These are phyloP conservation scores for Palythoa grandiflora DNA, from an alignment of 92 coral and sea anemone genomes.

Conservation along the genomic window DNA sequence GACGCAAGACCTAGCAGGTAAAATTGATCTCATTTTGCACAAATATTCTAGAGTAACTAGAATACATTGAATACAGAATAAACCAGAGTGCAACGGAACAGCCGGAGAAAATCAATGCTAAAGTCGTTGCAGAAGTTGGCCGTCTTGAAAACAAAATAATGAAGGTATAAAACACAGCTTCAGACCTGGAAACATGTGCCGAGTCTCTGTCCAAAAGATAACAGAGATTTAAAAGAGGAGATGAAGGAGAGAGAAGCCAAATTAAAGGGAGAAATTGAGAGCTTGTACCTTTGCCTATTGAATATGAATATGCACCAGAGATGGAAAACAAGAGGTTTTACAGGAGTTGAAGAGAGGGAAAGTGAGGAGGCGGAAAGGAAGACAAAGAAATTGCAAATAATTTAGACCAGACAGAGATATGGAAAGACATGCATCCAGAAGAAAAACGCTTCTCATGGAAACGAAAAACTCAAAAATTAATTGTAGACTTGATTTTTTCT, in stretches of 20 bases:
- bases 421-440: too few species aligned
- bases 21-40: constrained; percentile 9
- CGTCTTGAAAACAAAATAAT: constrained; percentile 20
- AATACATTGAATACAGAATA: constrained; percentile 12
- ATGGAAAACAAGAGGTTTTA: neutral
- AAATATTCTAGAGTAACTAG: constrained; percentile 8
- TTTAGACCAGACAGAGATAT: too few species aligned
- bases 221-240: neutral
- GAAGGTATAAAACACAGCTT: constrained; percentile 1
- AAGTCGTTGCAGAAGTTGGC: constrained; percentile 22
- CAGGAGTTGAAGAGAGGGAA: too few species aligned
- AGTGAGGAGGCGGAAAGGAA: too few species aligned
- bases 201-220: constrained; percentile 4
- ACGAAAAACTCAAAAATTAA: too few species aligned
- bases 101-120: constrained; percentile 18
- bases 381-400: too few species aligned
- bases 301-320: neutral
- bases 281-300: neutral
- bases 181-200: constrained; percentile 13
- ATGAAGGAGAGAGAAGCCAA: neutral
- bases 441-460: too few species aligned
- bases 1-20: constrained; percentile 7
- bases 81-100: constrained; percentile 6
- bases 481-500: too few species aligned
- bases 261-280: constrained; percentile 3